Evolutionary conservation across 2,113 vertebrate species (phyloP), one percentile per base, ranked within the genome.

Genomic region (Formicarius rufipectus): DNA sequence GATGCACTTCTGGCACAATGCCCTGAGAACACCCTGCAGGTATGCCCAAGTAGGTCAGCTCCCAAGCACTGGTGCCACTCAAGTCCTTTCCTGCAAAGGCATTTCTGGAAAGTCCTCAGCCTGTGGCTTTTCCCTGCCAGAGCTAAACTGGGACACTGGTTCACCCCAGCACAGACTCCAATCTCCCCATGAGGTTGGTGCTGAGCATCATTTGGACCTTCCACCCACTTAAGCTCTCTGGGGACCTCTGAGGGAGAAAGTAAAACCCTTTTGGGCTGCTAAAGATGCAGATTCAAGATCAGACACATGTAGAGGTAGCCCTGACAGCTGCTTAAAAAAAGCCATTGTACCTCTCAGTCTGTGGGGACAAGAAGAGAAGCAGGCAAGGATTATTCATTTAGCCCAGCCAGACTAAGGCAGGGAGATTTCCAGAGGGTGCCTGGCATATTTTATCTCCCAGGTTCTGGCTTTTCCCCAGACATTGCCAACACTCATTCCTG

Each of bases 1-100:
- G 37, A 31, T 2, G 0, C 15, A 16, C n/a, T 64, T 21, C 27
- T 18, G 21, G 5, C 5, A 1, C 3, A 9, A 14, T 7, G n/a
- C 27, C 39, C 44, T 19, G 1, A 49, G 68, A 64, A 14, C 1
- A 27, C 22, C 19, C 24, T n/a, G 30, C 44, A 53, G 5, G 12
- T 35, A 23, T 8, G 7, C 53, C 87, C 55, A 23, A 3, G 5
- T 4, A 4, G 35, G 17, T 30, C 50, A 23, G 18, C 1, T 53
- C 63, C 76, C 58, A 40, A 15, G 18, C 23, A 8, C 14, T 3
- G 3, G 16, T 23, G 25, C 21, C 40, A 15, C 1, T 0, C 16
- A 45, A 62, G 2, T 19, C 80, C 31, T 53, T 58, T 52, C 25
- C 74, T 84, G 22, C 45, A 22, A 67, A 42, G n/a, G 22, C 39